Evolutionary conservation across 1,140 invertebrate species (phyloP).

Genomic region (Penaeus vannamei): DNA sequence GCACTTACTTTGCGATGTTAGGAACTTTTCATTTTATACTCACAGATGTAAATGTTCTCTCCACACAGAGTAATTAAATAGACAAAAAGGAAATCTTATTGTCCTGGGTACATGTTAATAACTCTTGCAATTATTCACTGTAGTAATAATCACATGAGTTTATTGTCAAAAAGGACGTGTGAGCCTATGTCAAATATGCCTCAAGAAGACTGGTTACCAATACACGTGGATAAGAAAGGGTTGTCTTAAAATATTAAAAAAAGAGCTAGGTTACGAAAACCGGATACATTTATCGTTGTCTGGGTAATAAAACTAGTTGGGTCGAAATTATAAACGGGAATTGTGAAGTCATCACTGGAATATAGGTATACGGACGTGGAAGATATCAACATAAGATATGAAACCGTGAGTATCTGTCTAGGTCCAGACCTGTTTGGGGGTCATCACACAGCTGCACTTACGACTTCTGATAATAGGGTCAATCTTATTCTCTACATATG

Average conservation of each 20-base stretch:
- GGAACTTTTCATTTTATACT: slow-evolving; percentile 64
- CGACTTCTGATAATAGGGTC: neutral
- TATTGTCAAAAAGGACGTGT: slow-evolving; percentile 46
- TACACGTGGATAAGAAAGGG: no score
- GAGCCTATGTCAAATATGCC: neutral
- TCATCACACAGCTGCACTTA: slow-evolving; percentile 19
- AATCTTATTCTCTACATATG: no score
- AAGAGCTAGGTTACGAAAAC: no score
- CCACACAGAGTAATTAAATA: slow-evolving; percentile 57
- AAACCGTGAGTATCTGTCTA: slow-evolving; percentile 60
- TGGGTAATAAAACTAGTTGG: no score
- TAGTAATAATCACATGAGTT: slow-evolving; percentile 50
- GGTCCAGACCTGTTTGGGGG: slow-evolving; percentile 50
- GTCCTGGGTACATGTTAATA: slow-evolving; percentile 48
- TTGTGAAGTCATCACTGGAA: neutral
- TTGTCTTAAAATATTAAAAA: no score
- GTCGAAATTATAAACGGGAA: neutral
- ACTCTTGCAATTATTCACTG: slow-evolving; percentile 20
- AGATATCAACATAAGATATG: slow-evolving; percentile 39
- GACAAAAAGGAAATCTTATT: slow-evolving; percentile 57
- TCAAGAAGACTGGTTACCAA: no score
- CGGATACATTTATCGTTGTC: no score
- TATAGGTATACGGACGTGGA: slow-evolving; percentile 25
- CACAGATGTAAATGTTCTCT: slow-evolving; percentile 64
- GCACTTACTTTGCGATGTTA: slow-evolving; percentile 66